Evolutionary conservation across 64 coral and sea anemone species (phyloP).

Genomic region (Stichodactyla mertensii): DNA sequence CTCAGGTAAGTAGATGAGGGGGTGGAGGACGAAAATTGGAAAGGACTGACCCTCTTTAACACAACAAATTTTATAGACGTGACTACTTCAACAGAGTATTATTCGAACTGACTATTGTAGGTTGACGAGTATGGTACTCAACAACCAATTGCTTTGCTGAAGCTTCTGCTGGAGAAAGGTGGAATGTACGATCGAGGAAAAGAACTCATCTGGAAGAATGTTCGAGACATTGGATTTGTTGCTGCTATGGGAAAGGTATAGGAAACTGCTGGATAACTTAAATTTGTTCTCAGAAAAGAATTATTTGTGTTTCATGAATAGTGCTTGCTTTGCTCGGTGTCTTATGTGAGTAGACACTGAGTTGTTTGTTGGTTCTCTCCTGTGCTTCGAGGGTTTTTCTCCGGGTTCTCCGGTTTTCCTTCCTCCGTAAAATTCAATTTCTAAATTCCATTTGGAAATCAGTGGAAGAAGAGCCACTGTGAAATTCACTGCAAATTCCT

Average conservation of each 20-base stretch:
- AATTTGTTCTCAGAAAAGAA: background rate
- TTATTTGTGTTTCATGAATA: background rate
- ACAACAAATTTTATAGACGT: no score
- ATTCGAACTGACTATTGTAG: slow-evolving; percentile 1
- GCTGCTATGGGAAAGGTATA: slow-evolving; percentile 99
- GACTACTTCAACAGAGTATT: no score
- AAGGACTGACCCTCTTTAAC: no score
- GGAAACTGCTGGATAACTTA: background rate
- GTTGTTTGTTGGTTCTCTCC: no score
- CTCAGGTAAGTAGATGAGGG: slow-evolving; percentile 43
- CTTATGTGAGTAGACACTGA: no score
- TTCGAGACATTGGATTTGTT: slow-evolving; percentile 93
- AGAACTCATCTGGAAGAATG: slow-evolving; percentile 91
- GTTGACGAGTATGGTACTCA: slow-evolving; percentile 98
- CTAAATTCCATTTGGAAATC: no score
- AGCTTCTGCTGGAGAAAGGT: slow-evolving; percentile 84
- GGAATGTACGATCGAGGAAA: slow-evolving; percentile 98
- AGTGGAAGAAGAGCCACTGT: no score
- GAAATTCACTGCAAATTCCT: no score
- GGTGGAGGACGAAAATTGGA: no score
- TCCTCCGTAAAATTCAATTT: no score
- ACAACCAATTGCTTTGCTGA: slow-evolving; percentile 90
- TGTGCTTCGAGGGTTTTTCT: no score
- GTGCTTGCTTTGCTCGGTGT: background rate
- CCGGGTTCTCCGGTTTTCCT: no score